Percentiles rank a stretch among this genome's conserved stretches.
Evolutionary conservation across 92 coral and sea anemone genomes (phyloP).

Genomic region (Epizoanthus scotinus): DNA sequence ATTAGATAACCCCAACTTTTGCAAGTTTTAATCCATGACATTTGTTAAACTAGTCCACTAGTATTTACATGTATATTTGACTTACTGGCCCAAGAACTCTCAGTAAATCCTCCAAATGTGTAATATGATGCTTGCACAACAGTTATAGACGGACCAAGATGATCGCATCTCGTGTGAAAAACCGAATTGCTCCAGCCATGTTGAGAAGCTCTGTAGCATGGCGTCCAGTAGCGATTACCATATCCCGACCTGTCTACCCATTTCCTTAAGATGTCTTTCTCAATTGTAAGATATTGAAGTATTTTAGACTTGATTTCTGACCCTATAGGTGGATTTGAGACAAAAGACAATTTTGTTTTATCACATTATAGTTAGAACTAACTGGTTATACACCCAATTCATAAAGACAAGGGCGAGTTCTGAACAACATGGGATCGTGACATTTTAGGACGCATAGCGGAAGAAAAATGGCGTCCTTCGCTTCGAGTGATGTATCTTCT

Average conservation of each 20-base stretch:
- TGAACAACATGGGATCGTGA: too few relatives aligned
- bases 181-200: conserved; percentile 6
- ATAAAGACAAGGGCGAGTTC: too few relatives aligned
- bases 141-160: background rate
- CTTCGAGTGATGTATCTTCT: too few relatives aligned
- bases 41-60: too few relatives aligned
- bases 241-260: background rate
- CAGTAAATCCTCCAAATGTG: conserved; percentile 6
- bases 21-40: too few relatives aligned
- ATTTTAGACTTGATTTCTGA: conserved; percentile 11
- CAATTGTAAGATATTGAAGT: background rate
- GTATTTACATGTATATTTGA: background rate
- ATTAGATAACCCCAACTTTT: too few relatives aligned
- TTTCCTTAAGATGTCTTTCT: background rate
- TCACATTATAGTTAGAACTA: too few relatives aligned
- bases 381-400: too few relatives aligned
- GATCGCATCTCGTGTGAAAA: background rate
- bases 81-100: background rate
- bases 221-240: conserved; percentile 1
- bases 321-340: background rate
- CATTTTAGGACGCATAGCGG: too few relatives aligned
- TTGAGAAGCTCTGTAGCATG: conserved; percentile 17
- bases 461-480: too few relatives aligned
- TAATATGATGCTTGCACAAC: background rate
- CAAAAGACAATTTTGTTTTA: too few relatives aligned